Conservation (phyloP, 2,888 invertebrate genomes). For the Trichacis sp. region DNA sequence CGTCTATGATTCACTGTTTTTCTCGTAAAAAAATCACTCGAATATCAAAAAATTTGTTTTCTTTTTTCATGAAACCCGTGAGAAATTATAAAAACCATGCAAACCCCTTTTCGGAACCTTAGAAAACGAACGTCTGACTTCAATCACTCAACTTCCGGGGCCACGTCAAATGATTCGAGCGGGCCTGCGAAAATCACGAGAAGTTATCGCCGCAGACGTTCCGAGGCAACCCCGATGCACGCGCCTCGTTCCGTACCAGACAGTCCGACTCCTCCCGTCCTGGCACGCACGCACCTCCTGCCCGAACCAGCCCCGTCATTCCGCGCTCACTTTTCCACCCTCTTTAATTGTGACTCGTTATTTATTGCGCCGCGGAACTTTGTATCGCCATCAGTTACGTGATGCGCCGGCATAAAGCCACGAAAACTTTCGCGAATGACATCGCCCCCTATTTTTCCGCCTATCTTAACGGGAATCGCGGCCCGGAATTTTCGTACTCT, state of each 20-base stretch:
- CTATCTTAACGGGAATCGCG: no score
- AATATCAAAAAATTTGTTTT: no score
- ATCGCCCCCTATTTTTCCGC: constrained; percentile 8
- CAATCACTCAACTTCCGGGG: neutral
- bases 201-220: constrained; percentile 2
- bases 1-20: no score
- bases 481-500: no score
- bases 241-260: constrained; percentile 42
- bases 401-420: constrained; percentile 46
- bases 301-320: constrained; percentile 20
- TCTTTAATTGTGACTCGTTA: constrained; percentile 58
- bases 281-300: constrained; percentile 34
- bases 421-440: constrained; percentile 37
- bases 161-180: constrained; percentile 4
- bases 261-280: constrained; percentile 42
- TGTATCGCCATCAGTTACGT: constrained; percentile 44
- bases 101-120: no score
- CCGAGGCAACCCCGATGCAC: constrained; percentile 9
- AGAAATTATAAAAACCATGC: no score
- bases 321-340: constrained; percentile 12
- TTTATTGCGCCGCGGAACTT: constrained; percentile 53
- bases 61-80: no score
- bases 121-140: no score
- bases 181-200: constrained; percentile 14
- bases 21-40: no score